Evolutionary conservation across 1,140 invertebrate species (phyloP).

Genomic region (Eurosta solidaginis): DNA sequence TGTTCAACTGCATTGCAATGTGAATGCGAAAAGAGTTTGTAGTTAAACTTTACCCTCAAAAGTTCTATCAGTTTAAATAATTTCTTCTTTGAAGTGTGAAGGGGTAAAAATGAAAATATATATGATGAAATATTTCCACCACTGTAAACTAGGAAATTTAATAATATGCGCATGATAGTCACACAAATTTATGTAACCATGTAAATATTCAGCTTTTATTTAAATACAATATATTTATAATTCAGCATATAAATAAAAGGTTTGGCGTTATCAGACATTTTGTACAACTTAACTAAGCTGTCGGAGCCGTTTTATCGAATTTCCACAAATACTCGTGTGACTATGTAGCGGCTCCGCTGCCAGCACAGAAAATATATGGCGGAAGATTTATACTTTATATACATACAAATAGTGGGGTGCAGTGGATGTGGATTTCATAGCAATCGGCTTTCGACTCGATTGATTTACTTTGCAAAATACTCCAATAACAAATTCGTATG

Average conservation of each 20-base stretch:
- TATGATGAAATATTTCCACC: too few species aligned
- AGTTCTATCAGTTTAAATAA: too few species aligned
- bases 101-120: too few species aligned
- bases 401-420: too few species aligned
- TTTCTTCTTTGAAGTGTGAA: too few species aligned
- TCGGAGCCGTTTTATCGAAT: constrained; percentile 27
- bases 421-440: too few species aligned
- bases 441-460: background rate
- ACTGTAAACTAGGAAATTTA: too few species aligned
- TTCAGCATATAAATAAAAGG: background rate
- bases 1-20: background rate
- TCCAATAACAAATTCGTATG: background rate
- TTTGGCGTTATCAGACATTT: background rate
- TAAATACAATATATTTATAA: background rate
- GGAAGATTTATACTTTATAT: too few species aligned
- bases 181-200: background rate
- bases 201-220: background rate
- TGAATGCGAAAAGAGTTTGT: background rate
- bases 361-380: too few species aligned
- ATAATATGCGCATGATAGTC: too few species aligned
- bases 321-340: too few species aligned
- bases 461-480: constrained; percentile 17
- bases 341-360: too few species aligned
- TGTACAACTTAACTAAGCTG: constrained; percentile 7
- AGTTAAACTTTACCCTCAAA: background rate